Evolutionary conservation across 2,888 invertebrate species (phyloP), one percentile per base, ranked within the genome.

Genomic region (Dioctria linearis): DNA sequence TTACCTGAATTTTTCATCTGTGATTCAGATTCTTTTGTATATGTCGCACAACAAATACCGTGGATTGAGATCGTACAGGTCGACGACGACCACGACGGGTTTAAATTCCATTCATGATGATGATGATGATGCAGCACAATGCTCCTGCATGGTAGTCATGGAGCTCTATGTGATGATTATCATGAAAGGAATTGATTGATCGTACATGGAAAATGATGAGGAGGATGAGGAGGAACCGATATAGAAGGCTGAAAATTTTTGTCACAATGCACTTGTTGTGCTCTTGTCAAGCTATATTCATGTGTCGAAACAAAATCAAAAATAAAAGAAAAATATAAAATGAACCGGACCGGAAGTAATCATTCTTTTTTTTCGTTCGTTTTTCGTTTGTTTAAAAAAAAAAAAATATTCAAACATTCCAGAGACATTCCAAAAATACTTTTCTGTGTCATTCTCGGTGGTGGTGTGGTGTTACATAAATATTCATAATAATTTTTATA

Each of bases 181-280:
- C 73, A 51, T 73, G 73, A 73, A 73, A 73, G 73, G 59, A 73
- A 73, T 73, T 73, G 73, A 73, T 73, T 73, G 73, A 73, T 73
- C 42, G 73, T 57, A 43, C 11, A 13, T 65, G 65, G 25, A 25
- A 25, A 25, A 25, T 25, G 25, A 25, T 25, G 25, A 67, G 5
- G 40, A 25, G 25, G 40, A 39, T 43, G 57, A 57, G 73, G n/a
- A 40, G 57, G 42, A 54, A 37, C 37, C 11, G 49, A 25, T 13
- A 9, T 13, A 9, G 54, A 9, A 51, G 54, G 54, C 51, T 73
- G 57, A 73, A 57, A 57, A 73, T 73, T 73, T 73, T 73, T 54
- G 11, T 54, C n/a, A 54, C 6, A 54, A 25, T 25, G 25, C 25
- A 25, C 25, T 54, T n/a, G 54, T 54, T 11, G 46, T 46, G 8